Evolutionary conservation across 2,888 invertebrate genomes (phyloP).

Genomic region (Camponotus fellah): DNA sequence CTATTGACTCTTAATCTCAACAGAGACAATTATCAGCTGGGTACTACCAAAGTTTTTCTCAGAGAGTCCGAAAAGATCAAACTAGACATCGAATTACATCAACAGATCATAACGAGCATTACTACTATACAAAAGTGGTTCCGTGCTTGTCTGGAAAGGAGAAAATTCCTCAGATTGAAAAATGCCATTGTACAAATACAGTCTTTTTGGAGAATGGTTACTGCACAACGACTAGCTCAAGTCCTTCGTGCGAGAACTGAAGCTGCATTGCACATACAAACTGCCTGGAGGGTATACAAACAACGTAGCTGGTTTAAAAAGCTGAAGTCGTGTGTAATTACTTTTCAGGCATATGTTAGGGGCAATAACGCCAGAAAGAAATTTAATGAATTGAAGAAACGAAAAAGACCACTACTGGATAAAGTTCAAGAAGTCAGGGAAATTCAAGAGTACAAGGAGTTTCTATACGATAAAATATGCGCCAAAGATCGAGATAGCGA

Average conservation of each 20-base stretch:
- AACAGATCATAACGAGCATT: constrained; percentile 97
- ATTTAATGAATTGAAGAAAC: constrained; percentile 86
- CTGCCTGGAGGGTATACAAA: constrained; percentile 91
- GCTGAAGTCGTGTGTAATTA: constrained; percentile 88
- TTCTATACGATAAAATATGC: constrained; percentile 52
- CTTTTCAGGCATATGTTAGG: constrained; percentile 91
- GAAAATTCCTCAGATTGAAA: constrained; percentile 92
- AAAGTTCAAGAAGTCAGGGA: constrained; percentile 67
- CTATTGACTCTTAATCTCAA: constrained; percentile 94
- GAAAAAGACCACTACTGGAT: constrained; percentile 67
- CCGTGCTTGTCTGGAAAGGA: constrained; percentile 92
- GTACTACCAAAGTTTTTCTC: constrained; percentile 96
- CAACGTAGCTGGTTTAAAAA: constrained; percentile 90
- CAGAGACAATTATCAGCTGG: constrained; percentile 96
- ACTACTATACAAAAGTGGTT: constrained; percentile 97
- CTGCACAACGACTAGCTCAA: constrained; percentile 87
- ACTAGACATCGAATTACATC: constrained; percentile 96
- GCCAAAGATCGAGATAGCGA: constrained; percentile 62
- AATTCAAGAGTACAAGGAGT: constrained; percentile 52
- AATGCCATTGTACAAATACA: constrained; percentile 93
- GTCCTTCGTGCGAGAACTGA: constrained; percentile 87
- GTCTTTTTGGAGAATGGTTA: constrained; percentile 90
- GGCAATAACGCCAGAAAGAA: constrained; percentile 90
- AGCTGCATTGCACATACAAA: constrained; percentile 91
- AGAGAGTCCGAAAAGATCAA: constrained; percentile 97